These are phyloP conservation scores for Sebastolobus alascanus DNA, from an alignment of 2,797 vertebrate species.

Conservation along the genomic window DNA sequence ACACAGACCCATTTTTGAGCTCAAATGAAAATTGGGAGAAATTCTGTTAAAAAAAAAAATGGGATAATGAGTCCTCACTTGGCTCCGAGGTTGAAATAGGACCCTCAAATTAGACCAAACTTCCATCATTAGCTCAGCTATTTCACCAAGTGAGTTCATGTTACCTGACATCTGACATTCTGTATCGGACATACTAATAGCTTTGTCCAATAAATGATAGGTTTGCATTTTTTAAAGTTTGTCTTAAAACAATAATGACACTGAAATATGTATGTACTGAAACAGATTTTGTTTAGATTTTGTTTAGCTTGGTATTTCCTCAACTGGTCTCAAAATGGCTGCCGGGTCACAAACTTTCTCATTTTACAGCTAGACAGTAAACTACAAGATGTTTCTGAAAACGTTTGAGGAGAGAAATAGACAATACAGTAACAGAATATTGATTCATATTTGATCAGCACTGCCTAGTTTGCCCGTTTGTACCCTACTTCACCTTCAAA, in stretches of 20 bases:
- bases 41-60: not conserved
- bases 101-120: not conserved
- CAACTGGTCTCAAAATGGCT: no score
- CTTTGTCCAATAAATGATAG: not conserved
- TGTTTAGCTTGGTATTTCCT: no score
- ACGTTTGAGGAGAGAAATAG: no score
- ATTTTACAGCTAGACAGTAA: no score
- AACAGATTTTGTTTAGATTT: not conserved
- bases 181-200: not conserved
- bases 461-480: not conserved
- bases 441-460: no score
- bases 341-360: no score
- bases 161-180: not conserved
- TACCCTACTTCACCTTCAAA: not conserved
- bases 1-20: not conserved
- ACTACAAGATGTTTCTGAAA: no score
- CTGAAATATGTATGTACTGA: no score
- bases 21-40: not conserved
- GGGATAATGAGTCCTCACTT: not conserved
- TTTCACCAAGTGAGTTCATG: not conserved
- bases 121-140: not conserved
- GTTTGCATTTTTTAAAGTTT: not conserved
- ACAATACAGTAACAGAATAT: no score
- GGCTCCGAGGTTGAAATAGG: not conserved
- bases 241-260: not conserved